Conservation (phyloP, 2,113 vertebrate species). For the Scopus umbretta region DNA sequence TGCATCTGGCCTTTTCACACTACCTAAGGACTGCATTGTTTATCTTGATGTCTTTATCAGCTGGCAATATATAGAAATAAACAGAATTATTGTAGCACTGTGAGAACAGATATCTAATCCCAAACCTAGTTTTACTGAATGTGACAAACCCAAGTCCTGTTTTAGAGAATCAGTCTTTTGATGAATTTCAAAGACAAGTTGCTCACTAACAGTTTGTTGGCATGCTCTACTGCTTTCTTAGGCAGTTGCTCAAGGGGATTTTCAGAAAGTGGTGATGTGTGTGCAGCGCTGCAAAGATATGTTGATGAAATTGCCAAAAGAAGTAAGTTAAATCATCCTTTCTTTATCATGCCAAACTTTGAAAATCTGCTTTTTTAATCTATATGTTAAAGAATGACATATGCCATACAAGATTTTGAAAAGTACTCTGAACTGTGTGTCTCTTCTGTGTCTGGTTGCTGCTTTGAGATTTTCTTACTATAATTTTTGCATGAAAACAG, state of each 20-base stretch:
- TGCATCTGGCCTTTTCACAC: neutral
- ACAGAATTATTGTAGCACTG: neutral
- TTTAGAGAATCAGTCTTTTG: neutral
- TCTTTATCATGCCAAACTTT: neutral
- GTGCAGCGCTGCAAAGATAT: constrained; percentile 88
- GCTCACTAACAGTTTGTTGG: neutral
- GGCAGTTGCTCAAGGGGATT: constrained; percentile 82
- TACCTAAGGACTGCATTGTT: neutral
- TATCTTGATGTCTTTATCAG: neutral
- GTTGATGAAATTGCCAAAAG: constrained; percentile 81
- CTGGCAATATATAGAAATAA: neutral
- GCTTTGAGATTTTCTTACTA: neutral
- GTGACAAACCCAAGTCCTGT: neutral
- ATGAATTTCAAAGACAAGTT: neutral
- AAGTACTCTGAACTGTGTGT: neutral
- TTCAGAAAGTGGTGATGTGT: constrained; percentile 75
- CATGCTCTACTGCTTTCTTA: constrained; percentile 57
- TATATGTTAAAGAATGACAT: neutral
- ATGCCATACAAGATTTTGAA: neutral
- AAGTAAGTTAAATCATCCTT: constrained; percentile 71
- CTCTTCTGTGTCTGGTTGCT: neutral
- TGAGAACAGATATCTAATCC: neutral
- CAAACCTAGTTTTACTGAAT: neutral
- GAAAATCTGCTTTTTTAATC: neutral
- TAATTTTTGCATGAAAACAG: neutral